Percentiles rank a stretch among this genome's conserved stretches.
Evolutionary conservation across 1,140 invertebrate genomes (phyloP).

Genomic region (Pseudoatta argentina): DNA sequence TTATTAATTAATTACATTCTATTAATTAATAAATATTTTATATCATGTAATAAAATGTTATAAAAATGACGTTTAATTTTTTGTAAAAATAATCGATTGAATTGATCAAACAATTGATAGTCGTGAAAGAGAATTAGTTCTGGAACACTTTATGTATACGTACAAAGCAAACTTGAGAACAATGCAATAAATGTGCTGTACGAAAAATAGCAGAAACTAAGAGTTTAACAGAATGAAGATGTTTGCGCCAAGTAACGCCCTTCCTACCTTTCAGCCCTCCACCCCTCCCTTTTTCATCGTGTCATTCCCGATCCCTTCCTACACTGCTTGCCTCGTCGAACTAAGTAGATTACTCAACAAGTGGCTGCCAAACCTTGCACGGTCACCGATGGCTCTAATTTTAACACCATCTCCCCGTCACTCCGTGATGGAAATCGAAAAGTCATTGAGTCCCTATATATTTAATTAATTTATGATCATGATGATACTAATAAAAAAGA

Average conservation of each 20-base stretch:
- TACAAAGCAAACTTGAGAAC: constrained; percentile 11
- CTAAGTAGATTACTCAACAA: constrained; percentile 87
- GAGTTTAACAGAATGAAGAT: constrained; percentile 59
- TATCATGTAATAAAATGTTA: neutral
- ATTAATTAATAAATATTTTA: neutral
- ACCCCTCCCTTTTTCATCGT: constrained; percentile 60
- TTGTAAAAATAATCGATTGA: neutral
- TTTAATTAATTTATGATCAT: constrained; percentile 18
- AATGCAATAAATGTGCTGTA: constrained; percentile 31
- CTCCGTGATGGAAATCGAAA: constrained; percentile 15
- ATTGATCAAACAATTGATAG: constrained; percentile 12
- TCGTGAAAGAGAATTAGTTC: constrained; percentile 14
- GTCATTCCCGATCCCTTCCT: constrained; percentile 59
- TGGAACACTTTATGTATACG: neutral
- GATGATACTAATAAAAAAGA: neutral
- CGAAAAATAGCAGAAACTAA: constrained; percentile 28
- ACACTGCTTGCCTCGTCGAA: constrained; percentile 77
- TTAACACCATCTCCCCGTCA: constrained; percentile 70
- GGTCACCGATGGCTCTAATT: constrained; percentile 78
- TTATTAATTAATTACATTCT: neutral
- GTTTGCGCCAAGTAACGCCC: constrained; percentile 15
- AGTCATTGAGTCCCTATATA: neutral
- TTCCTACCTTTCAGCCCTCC: neutral
- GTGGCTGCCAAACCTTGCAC: constrained; percentile 84
- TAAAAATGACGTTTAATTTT: neutral